Conservation (phyloP, 2,797 vertebrate species). For the Sebastolobus alascanus region DNA sequence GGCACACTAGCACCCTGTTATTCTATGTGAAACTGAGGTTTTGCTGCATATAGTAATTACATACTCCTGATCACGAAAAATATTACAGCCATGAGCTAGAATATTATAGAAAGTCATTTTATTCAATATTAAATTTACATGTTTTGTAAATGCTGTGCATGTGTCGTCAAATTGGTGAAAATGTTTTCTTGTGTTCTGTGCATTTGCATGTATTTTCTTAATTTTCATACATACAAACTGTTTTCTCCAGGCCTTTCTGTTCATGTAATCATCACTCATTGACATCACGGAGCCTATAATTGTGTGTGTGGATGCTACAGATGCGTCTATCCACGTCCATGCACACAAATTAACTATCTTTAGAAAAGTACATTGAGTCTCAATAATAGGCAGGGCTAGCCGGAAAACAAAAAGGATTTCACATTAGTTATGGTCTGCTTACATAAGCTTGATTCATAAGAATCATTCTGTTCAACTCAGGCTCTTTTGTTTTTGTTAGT, state of each 20-base stretch:
- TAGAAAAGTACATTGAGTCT: conserved; percentile 60
- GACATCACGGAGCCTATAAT: conserved; percentile 37
- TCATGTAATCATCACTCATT: conserved; percentile 7
- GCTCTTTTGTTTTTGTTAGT: background rate
- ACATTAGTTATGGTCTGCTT: background rate
- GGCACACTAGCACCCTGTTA: conserved; percentile 22
- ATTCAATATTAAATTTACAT: background rate
- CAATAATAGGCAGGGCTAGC: background rate
- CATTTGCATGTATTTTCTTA: background rate
- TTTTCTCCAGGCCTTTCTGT: background rate
- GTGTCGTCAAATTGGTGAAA: background rate
- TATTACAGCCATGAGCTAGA: background rate
- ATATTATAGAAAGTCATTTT: background rate
- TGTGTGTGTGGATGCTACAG: conserved; percentile 40
- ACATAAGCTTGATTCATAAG: conserved; percentile 5
- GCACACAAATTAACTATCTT: conserved; percentile 42
- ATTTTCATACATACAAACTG: background rate
- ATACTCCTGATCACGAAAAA: background rate
- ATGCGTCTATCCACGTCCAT: background rate
- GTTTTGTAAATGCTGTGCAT: background rate
- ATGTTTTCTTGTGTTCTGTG: background rate
- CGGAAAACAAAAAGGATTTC: conserved; percentile 18
- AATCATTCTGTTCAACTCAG: conserved; percentile 7
- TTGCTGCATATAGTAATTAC: background rate
- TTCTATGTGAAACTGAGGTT: background rate